These are phyloP conservation scores for Zele albiditarsus DNA, from an alignment of 2,888 invertebrate genomes.

Conservation along the genomic window DNA sequence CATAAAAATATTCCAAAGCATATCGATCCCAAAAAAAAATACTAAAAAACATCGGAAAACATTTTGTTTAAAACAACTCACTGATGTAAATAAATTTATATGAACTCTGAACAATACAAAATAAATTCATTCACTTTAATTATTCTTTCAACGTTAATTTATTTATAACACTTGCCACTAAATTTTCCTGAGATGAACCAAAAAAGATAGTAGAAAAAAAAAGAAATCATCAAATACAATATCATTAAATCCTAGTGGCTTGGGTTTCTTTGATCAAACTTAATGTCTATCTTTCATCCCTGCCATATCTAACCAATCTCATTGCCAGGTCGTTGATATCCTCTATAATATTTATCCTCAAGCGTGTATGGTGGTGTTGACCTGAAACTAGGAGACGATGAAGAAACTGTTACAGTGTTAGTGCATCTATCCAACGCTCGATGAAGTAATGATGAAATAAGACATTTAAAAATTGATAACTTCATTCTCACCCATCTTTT, in stretches of 20 bases:
- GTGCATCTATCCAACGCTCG: neutral
- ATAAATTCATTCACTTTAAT: no score
- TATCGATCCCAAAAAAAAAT: no score
- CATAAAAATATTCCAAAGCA: no score
- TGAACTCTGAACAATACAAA: no score
- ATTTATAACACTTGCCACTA: no score
- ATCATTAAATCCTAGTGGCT: neutral
- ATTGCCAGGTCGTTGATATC: constrained; percentile 2
- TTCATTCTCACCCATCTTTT: neutral
- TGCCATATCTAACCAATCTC: constrained; percentile 1
- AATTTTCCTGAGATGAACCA: neutral
- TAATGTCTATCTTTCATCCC: constrained; percentile 12
- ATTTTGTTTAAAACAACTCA: no score
- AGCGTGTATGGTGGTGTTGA: neutral
- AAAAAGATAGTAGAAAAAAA: neutral
- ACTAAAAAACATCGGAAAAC: no score
- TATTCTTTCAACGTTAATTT: no score
- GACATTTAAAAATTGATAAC: neutral
- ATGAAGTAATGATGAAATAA: neutral
- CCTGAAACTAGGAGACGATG: neutral
- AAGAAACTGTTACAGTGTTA: neutral
- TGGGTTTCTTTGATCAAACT: constrained; percentile 6
- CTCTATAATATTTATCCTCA: neutral
- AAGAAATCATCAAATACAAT: neutral
- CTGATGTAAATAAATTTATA: no score